Percentiles rank a stretch among this genome's conserved stretches.
phyloP scores from a whole-genome alignment of 2,797 vertebrate species.

The Eptatretus atami region DNA sequence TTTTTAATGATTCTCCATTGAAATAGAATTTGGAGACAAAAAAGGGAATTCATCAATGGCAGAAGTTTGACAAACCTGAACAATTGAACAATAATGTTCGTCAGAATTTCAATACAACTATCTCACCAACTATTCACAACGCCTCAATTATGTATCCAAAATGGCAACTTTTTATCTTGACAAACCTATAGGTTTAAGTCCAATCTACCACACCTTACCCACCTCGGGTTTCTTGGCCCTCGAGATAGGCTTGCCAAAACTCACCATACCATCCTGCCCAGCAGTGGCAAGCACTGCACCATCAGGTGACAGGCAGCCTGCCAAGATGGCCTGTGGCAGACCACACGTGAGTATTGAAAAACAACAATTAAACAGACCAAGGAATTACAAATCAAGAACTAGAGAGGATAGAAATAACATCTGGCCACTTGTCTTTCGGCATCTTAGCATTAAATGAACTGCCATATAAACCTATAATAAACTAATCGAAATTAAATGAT shows the following conservation, averaged over 20 bases:
- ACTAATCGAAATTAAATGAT: too few relatives aligned
- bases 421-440: too few relatives aligned
- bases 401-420: neutral
- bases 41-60: neutral
- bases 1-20: neutral
- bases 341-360: neutral
- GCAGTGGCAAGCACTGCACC: slow-evolving; percentile 82
- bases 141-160: neutral
- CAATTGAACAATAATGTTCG: neutral
- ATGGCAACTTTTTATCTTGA: too few relatives aligned
- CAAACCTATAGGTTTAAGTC: too few relatives aligned
- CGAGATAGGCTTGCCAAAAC: slow-evolving; percentile 98
- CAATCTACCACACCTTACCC: slow-evolving; percentile 8
- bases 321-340: slow-evolving; percentile 39
- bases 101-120: neutral
- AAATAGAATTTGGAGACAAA: neutral
- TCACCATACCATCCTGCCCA: slow-evolving; percentile 80
- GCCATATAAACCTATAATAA: too few relatives aligned
- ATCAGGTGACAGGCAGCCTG: slow-evolving; percentile 81
- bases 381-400: neutral
- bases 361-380: neutral
- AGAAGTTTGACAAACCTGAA: neutral
- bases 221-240: slow-evolving; percentile 73
- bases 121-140: neutral
- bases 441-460: neutral